Percentiles rank a stretch among this genome's conserved stretches.
phyloP scores from a whole-genome alignment of 2,797 vertebrate species.

The Pangasius krempfi region DNA sequence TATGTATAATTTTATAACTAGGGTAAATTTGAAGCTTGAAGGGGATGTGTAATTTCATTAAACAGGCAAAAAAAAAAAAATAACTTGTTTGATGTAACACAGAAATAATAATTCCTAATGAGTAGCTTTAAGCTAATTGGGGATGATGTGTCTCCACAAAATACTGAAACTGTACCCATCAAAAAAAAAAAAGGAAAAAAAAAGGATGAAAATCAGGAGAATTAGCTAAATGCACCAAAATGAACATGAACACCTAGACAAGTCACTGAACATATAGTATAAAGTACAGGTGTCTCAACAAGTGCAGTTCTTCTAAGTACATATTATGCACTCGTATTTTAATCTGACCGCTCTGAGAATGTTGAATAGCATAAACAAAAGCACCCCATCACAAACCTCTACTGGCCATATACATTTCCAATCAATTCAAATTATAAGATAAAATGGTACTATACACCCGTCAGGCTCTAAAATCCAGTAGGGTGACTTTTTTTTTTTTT shows the following conservation, averaged over 20 bases:
- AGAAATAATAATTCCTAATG: neutral
- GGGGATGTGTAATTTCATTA: neutral
- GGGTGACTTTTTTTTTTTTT: constrained; percentile 2
- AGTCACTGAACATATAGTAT: constrained; percentile 47
- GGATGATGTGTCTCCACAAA: neutral
- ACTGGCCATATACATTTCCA: constrained; percentile 40
- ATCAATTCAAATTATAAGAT: constrained; percentile 39
- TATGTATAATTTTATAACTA: neutral
- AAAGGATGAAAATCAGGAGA: neutral
- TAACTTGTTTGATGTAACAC: neutral
- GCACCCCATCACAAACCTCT: constrained; percentile 40
- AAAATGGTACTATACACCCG: constrained; percentile 44
- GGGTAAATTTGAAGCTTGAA: neutral
- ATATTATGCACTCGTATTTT: constrained; percentile 29
- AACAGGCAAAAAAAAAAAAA: neutral
- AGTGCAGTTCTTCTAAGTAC: constrained; percentile 26
- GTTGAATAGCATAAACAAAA: constrained; percentile 43
- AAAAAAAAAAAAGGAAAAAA: neutral
- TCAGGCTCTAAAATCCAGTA: constrained; percentile 35
- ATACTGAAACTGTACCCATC: neutral
- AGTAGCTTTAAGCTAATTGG: neutral
- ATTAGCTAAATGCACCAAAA: constrained; percentile 34
- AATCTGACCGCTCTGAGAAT: constrained; percentile 35
- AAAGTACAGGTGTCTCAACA: constrained; percentile 48
- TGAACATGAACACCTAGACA: constrained; percentile 45